Evolutionary conservation across 2,113 vertebrate species (phyloP), one percentile per base, ranked within the genome.

Genomic region (Apeltes quadracus): DNA sequence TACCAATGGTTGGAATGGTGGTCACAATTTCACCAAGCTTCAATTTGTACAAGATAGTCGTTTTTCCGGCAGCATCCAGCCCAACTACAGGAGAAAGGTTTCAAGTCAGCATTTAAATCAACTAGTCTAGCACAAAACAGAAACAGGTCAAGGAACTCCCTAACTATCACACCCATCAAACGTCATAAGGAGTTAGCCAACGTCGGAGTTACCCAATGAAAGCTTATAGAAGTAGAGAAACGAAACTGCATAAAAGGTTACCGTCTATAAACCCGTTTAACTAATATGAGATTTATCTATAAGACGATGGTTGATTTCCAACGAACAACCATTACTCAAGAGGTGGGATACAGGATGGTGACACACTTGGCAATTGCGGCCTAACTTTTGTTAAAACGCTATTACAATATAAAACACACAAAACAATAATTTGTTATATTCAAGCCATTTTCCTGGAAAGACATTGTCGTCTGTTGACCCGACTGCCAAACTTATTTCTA

Each of bases 1-100:
- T 90, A 97, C 96, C 96, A 64, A 98, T 98, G 75, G 97, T 98
- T 83, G 97, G 96, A 90, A 98, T 98, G 73, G 97, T 98, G 79
- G 96, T 98, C 77, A 98, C 96, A 22, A 98, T 96, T 91, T 98
- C 96, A 2, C 97, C 97, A 36, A 98, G 92, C 84, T 98, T 98
- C 83, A 98, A 88, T 88, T 98, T 98, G 92, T 98, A 98, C 72
- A 98, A 92, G 83, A 98, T 98, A n/a, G 97, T 98, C 9, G 97
- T 98, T 93, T 98, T 98, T 36, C 97, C 97, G 0, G 97, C 97
- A 2, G 97, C 97, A 67, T 98, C 97, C 85, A 98, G 90, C 61
- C 97, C 97, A 86, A 98, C 96, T 97, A 75, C 32, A 92, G 68
- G 22, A 16, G 43, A 29, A 15, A 46, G 43, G 6, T 11, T 5